Evolutionary conservation across 2,888 invertebrate species (phyloP).

Genomic region (Ophonus ardosiacus): DNA sequence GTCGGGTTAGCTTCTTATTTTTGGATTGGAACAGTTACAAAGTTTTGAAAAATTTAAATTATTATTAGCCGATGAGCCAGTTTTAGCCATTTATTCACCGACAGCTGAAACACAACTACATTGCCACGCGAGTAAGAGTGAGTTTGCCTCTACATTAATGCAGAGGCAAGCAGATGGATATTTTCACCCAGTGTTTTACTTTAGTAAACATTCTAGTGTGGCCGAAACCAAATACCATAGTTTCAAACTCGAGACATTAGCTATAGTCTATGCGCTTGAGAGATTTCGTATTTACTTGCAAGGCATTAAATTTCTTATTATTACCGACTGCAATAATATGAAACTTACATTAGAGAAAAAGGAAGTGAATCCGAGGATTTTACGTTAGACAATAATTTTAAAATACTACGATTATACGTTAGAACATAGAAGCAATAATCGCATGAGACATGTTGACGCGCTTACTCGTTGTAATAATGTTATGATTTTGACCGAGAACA

Average conservation of each 20-base stretch:
- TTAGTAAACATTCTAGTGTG: background rate
- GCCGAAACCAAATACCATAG: background rate
- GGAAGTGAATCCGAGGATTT: background rate
- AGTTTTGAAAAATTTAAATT: background rate
- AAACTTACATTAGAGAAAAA: background rate
- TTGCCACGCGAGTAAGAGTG: background rate
- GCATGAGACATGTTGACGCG: constrained; percentile 10
- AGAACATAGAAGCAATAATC: background rate
- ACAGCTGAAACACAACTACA: background rate
- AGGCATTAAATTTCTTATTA: background rate
- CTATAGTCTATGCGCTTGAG: background rate
- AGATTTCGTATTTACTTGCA: background rate
- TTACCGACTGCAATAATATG: background rate
- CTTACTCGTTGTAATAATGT: background rate
- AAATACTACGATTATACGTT: background rate
- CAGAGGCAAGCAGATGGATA: background rate
- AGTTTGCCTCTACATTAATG: background rate
- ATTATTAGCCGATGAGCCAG: background rate
- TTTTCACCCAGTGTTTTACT: background rate
- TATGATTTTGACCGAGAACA: background rate
- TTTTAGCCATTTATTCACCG: background rate
- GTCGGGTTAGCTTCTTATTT: too few species aligned
- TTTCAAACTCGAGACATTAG: background rate
- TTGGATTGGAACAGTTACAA: background rate
- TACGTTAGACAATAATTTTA: background rate